Base-by-base conservation (phyloP, 37 sponge, comb jelly and placozoan genomes). In the Chondrilla cf. caribensis region DNA sequence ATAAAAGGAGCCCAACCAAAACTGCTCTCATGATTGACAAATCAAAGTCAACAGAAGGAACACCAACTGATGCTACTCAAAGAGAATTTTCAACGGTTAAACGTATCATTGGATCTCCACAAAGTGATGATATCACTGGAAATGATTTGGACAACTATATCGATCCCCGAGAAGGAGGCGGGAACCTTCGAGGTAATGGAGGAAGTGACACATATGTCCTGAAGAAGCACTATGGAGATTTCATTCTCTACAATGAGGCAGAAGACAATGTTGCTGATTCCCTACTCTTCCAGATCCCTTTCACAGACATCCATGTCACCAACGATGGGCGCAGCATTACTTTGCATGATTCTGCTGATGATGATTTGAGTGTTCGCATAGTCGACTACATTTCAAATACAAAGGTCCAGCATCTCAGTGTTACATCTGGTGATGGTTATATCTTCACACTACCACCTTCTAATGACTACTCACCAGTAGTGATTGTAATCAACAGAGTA, bases 131-230 rank as follows among this genome's bases (percentile, higher is more conserved):
- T 29, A 24, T 82, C n/a, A 47, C 15, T 24, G 83, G 71, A 32
- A 82, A 70, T 24, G 7, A 11, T 3, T 71, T 38, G 57, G 4
- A 70, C 32, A 80, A 41, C 33, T 26, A 41, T 3, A 80, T 80
- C 5, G 81, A 80, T n/a, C 81, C 81, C 31, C 37, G n/a, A 38
- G 38, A 60, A 37, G 81, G 65, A 29, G 29, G 40, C 15, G 62
- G n/a, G 26, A 4, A 8, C 3, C 19, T 81, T 21, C 36, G 26
- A 41, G 81, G 81, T 36, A 26, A 35, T 3, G 8, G 25, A 60
- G 81, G 81, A 19, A 70, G 38, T 40, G 83, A 82, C 58, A 70
- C 83, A 5, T 82, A 82, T 43, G 72, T 82, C 72, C 70, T 82
- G 9, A 51, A 43, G 9, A 4, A 19, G 2, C n/a, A 21, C 33